These are phyloP conservation scores for Pseudococcus viburni DNA, from an alignment of 2,888 invertebrate genomes.

Conservation along the genomic window DNA sequence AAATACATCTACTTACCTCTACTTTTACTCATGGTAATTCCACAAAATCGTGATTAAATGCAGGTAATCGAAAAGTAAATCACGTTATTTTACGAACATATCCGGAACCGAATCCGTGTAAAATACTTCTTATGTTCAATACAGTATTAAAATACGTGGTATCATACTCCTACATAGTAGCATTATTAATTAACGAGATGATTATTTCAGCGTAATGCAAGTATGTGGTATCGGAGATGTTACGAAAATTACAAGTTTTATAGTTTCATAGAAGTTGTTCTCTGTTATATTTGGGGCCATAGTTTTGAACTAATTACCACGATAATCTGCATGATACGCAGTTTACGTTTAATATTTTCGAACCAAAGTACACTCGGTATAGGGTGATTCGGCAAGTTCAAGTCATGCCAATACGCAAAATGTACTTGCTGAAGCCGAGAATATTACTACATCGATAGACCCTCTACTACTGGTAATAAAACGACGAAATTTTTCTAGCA, in stretches of 20 bases:
- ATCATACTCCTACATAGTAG: background rate
- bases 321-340: conserved; percentile 35
- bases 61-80: background rate
- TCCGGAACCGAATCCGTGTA: background rate
- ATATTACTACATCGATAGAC: background rate
- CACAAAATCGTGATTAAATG: background rate
- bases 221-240: conserved; percentile 22
- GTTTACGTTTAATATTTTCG: conserved; percentile 5
- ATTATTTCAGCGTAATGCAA: background rate
- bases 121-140: background rate
- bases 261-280: conserved; percentile 34
- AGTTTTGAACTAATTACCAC: conserved; percentile 43
- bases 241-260: conserved; percentile 37
- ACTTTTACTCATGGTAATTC: background rate
- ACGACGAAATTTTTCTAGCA: background rate
- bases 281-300: background rate
- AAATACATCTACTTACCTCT: background rate
- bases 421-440: background rate
- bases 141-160: background rate
- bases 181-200: conserved; percentile 48
- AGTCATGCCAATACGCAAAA: background rate
- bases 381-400: background rate
- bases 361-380: background rate
- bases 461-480: background rate
- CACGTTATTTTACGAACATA: background rate